Percentiles rank a stretch among this genome's conserved stretches.
Conservation (phyloP, 2,888 invertebrate genomes). For the Liodrosophila aerea region DNA sequence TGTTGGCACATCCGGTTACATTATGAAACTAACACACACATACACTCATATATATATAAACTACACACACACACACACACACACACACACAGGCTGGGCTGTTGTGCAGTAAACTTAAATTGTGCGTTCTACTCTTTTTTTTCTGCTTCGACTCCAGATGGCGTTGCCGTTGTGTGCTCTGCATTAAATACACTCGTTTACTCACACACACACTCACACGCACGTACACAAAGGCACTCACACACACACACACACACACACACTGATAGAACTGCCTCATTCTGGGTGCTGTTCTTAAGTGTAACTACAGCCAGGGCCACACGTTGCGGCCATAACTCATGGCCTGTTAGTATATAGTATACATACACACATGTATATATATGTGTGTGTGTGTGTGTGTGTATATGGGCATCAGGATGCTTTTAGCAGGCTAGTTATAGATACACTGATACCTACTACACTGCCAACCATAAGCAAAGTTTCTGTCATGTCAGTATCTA, state of each 20-base stretch:
- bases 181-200: constrained; percentile 57
- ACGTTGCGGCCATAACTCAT: constrained; percentile 73
- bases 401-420: constrained; percentile 57
- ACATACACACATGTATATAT: no score
- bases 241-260: constrained; percentile 19
- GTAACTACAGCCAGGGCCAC: constrained; percentile 67
- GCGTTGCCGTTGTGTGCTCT: constrained; percentile 43
- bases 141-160: constrained; percentile 35
- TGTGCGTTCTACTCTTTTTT: constrained; percentile 40
- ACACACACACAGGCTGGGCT: constrained; percentile 25
- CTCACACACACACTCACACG: constrained; percentile 20
- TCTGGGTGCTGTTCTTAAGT: constrained; percentile 52
- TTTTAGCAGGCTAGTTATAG: constrained; percentile 62
- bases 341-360: constrained; percentile 40
- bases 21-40: constrained; percentile 66
- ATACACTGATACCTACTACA: constrained; percentile 26
- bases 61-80: constrained; percentile 32
- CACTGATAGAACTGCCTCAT: constrained; percentile 6
- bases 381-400: no score
- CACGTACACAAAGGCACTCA: background rate
- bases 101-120: constrained; percentile 65
- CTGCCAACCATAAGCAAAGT: constrained; percentile 25
- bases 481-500: background rate
- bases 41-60: constrained; percentile 17
- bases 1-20: constrained; percentile 77